Evolutionary conservation across 1,140 invertebrate species (phyloP), one percentile per base, ranked within the genome.

Genomic region (Mycetomoellerius zeteki): DNA sequence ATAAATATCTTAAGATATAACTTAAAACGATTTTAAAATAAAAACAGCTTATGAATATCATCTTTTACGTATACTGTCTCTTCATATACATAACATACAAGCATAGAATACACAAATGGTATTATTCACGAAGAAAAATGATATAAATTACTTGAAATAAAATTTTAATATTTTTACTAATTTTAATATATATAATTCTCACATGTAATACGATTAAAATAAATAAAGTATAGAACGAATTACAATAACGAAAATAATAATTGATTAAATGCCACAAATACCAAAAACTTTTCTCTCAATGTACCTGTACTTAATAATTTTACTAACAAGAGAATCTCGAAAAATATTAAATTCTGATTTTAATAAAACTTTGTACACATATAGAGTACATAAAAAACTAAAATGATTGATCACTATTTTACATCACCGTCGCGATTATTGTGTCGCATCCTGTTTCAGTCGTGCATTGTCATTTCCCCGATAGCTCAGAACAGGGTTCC

Each of bases 381-480:
- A 37, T 37, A 37, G 33, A n/a, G 7, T 33, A 33, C 4, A 0
- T 37, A 37, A 37, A 37, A 82, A 82, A 73, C 37, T 54, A 75
- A 69, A 69, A 60, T 69, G 37, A 84, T 84, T 69, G 80, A 84
- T 84, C 80, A 84, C 69, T 43, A 27, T 14, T 37, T 73, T 60
- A 75, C 69, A 24, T 84, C 69, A 84, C 27, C 54, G 27, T 33
- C 37, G 85, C 54, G 43, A 64, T 72, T 86, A 86, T 88, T 86
- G 77, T 73, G 73, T 90, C 90, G 90, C 82, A 86, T 91, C 89
- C 86, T 90, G 86, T 90, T 75, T 54, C 27, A 75, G 21, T 80
- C 64, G n/a, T 87, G 88, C 89, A 82, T 64, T 67, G 90, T 91
- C 90, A 90, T 78, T 91, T 91, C 90, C 90, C 88, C 72, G 58